A percentile compares a stretch with the other conserved stretches of the same genome.
Conservation (phyloP, 2,888 invertebrate species). For the Eupithecia subumbrata region DNA sequence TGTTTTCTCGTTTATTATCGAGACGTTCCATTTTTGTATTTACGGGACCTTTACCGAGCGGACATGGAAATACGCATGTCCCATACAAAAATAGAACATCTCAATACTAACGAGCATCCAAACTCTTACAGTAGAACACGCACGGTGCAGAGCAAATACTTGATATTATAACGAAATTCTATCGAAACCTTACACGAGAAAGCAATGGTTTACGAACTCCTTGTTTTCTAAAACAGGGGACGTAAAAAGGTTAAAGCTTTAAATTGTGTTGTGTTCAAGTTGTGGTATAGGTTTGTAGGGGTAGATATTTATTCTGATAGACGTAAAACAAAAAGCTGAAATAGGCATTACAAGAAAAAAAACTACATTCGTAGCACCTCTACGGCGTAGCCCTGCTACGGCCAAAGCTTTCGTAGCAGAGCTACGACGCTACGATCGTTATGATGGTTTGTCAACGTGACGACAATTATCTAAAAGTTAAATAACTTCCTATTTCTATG, state of each 20-base stretch:
- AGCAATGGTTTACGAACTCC: conserved; percentile 41
- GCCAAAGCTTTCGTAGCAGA: conserved; percentile 9
- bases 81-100: background rate
- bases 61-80: background rate
- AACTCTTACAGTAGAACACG: too few species aligned
- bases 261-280: too few species aligned
- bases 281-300: too few species aligned
- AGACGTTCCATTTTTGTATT: background rate
- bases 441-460: background rate
- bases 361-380: conserved; percentile 14
- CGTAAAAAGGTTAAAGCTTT: too few species aligned
- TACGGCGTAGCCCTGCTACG: conserved; percentile 9
- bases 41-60: background rate
- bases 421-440: conserved; percentile 6
- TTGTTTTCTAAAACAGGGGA: too few species aligned
- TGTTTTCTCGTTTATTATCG: background rate
- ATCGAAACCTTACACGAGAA: background rate
- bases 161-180: conserved; percentile 43
- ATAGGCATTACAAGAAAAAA: background rate
- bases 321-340: background rate
- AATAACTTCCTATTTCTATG: too few species aligned
- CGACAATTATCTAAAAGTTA: background rate
- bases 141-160: conserved; percentile 34
- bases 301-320: too few species aligned
- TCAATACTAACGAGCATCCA: too few species aligned